Evolutionary conservation across 2,797 vertebrate species (phyloP), one percentile per base, ranked within the genome.

Genomic region (Poeciliopsis gracilis): DNA sequence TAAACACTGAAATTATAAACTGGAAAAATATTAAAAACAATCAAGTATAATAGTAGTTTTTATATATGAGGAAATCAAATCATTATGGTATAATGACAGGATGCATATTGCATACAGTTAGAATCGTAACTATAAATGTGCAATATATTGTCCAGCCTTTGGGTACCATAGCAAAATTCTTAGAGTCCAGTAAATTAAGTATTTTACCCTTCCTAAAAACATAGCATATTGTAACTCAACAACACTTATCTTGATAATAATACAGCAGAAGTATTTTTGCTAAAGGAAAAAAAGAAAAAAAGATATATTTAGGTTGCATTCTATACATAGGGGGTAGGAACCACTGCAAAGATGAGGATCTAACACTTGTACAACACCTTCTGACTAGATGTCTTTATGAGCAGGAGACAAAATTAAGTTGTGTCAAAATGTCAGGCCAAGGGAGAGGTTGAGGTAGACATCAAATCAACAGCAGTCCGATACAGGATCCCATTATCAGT

Each of bases 401-500:
- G 94, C 85, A 96, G 36, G 92, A 95, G 95, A 95, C 94, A 96
- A 96, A 96, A 97, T 97, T 96, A 97, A 97, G 94, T 94, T 88
- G 91, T 98, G 97, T 97, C 97, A 97, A 96, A 95, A 95, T 95
- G 95, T 95, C 96, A 97, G 96, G 96, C 94, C 92, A 87, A 66
- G 93, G 92, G 86, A 93, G 95, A 97, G 97, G 96, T 96, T 96
- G 96, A 94, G 90, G 93, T 94, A 95, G 94, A 96, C 95, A 93
- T 96, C 95, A 93, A 94, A 96, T 96, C 94, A 92, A 90, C 89
- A 84, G 92, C 93, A 94, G 94, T 94, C 92, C 85, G 92, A 96
- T 96, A 96, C 88, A 91, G 92, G 94, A 96, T 96, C 96, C 95
- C 95, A 95, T 98, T 97, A 97, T 96, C 97, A 96, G 94, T 96